Evolutionary conservation across 2,888 invertebrate species (phyloP), one percentile per base, ranked within the genome.

Genomic region (Dicranocentrus wangi): DNA sequence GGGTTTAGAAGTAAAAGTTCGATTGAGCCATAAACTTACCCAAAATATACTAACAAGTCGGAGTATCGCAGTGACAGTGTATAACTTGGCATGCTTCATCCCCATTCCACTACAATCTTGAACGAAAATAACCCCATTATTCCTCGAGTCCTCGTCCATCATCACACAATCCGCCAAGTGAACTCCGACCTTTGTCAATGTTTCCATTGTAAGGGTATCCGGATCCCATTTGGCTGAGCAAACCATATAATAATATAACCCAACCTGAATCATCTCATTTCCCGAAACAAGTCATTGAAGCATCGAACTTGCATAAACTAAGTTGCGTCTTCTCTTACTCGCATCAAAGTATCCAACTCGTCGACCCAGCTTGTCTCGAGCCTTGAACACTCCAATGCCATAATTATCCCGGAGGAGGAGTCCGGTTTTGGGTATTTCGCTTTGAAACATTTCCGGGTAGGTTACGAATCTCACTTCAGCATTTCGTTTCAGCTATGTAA

Each of bases 101-200:
- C 63, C 61, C 61, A 77, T 77, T 51, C 70, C 70, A 0, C 51
- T 32, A 25, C 77, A 70, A 10, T 77, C 69, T 25, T 77, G 77
- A 17, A 77, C 47, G 25, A 32, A 69, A 13, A 77, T 32, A n/a
- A 69, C 1, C 10, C 77, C 77, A 47, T 69, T 77, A 21, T 68
- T 63, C 19, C 42, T 19, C 17, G 28, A 28, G 25, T 69, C 61
- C 10, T 77, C 77, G 8, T 60, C 25, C 13, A 10, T 3, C 0
- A 69, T n/a, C n/a, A 70, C 1, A 13, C 39, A 8, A n/a, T 77
- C 77, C 5, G 27, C 53, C 0, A 53, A 2, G 39, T 32, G 63
- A 25, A 61, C 25, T 1, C 32, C 70, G 1, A 42, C 17, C 7
- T 42, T 53, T 1, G 27, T 28, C n/a, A 77, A 21, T 17, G 17